phyloP scores from a whole-genome alignment of 2,113 vertebrate species.

The Podocnemis expansa region DNA sequence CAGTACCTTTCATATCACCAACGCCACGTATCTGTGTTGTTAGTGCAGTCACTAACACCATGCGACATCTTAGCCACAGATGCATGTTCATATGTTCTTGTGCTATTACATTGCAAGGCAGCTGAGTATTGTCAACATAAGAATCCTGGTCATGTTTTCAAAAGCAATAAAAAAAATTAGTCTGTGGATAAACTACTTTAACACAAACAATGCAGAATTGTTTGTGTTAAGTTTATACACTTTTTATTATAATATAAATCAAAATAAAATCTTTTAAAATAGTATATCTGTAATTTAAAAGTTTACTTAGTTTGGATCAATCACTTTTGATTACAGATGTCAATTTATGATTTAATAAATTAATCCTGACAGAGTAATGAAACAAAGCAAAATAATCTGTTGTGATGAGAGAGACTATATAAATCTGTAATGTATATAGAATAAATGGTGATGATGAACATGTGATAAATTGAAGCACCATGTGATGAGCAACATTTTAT shows the following conservation, averaged over 20 bases:
- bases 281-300: not conserved
- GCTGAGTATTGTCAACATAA: not conserved
- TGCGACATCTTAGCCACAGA: slow-evolving; percentile 87
- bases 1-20: slow-evolving; percentile 74
- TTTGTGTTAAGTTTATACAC: not conserved
- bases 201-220: not conserved
- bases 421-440: not conserved
- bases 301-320: not conserved
- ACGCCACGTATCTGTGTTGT: slow-evolving; percentile 71
- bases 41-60: slow-evolving; percentile 78
- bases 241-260: not conserved
- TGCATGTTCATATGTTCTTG: slow-evolving; percentile 74
- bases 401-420: not conserved
- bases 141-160: slow-evolving; percentile 41
- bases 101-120: slow-evolving; percentile 72
- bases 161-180: slow-evolving; percentile 46
- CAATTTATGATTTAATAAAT: not conserved
- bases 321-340: not conserved
- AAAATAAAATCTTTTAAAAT: not conserved
- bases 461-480: not conserved
- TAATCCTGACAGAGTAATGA: not conserved
- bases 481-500: not conserved
- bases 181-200: not conserved
- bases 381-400: not conserved
- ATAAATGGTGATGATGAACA: not conserved